phyloP scores from a whole-genome alignment of 2,113 vertebrate genomes.

The Syngnathus typhle region DNA sequence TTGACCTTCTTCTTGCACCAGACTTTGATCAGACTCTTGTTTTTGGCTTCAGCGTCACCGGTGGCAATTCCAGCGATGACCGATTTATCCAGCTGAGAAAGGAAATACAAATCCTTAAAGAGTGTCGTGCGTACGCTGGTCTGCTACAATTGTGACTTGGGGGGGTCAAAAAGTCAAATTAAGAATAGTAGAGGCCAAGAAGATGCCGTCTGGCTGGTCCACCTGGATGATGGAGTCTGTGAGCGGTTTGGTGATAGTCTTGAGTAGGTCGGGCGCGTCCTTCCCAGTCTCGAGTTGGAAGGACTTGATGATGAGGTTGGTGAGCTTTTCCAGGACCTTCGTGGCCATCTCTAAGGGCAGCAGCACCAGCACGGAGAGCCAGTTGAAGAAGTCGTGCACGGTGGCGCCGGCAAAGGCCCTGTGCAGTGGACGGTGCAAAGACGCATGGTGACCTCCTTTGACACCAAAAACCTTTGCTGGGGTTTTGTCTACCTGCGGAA shows the following conservation, averaged over 20 bases:
- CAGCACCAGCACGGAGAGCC: constrained; percentile 85
- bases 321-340: constrained; percentile 80
- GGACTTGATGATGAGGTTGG: constrained; percentile 72
- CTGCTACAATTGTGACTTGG: no score
- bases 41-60: constrained; percentile 71
- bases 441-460: background rate
- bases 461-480: background rate
- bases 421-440: background rate
- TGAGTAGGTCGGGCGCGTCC: constrained; percentile 84
- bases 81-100: constrained; percentile 82
- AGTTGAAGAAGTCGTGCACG: constrained; percentile 96
- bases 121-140: no score
- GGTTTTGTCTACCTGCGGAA: constrained; percentile 82
- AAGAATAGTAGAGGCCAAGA: background rate
- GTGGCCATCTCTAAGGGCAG: constrained; percentile 83
- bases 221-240: constrained; percentile 91
- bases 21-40: constrained; percentile 85
- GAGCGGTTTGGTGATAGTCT: constrained; percentile 92
- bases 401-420: constrained; percentile 95
- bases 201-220: constrained; percentile 9
- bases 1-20: constrained; percentile 78
- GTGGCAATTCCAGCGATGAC: constrained; percentile 84
- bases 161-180: background rate
- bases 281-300: constrained; percentile 84
- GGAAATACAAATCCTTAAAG: background rate